These are phyloP conservation scores for Diacarnus erythraeanus DNA, from an alignment of 37 sponge, comb jelly and placozoan genomes.

Conservation along the genomic window DNA sequence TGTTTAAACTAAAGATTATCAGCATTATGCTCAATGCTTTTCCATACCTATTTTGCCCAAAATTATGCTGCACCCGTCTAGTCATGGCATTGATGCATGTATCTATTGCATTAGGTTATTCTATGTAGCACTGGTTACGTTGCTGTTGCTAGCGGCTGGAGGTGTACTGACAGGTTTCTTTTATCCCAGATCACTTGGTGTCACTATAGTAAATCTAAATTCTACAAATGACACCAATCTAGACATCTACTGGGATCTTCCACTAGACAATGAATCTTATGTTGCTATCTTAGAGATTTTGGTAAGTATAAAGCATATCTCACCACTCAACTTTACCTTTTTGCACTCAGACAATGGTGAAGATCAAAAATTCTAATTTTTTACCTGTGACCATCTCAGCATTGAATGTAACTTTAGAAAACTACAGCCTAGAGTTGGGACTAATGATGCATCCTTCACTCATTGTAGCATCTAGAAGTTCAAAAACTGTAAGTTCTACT, in stretches of 20 bases:
- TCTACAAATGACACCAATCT: neutral
- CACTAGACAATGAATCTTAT: neutral
- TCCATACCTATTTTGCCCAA: too few species aligned
- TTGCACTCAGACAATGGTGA: constrained; percentile 14
- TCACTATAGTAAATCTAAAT: constrained; percentile 5
- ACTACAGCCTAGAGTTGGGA: constrained; percentile 23
- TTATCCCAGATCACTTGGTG: constrained; percentile 35
- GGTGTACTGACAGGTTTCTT: constrained; percentile 36
- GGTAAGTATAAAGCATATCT: neutral
- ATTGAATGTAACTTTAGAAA: constrained; percentile 40
- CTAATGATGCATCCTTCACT: neutral
- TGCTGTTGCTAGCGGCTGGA: constrained; percentile 31
- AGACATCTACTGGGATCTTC: neutral
- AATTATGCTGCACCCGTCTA: too few species aligned
- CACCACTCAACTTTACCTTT: neutral
- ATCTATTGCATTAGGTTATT: constrained; percentile 1
- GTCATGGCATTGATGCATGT: too few species aligned
- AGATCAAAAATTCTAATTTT: constrained; percentile 54
- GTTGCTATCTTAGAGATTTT: neutral
- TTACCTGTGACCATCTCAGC: constrained; percentile 29
- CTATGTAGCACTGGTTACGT: constrained; percentile 16
- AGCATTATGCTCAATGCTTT: too few species aligned
- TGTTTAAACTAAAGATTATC: too few species aligned
- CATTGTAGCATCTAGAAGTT: neutral
- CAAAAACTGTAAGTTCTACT: neutral